Evolutionary conservation across 2,113 vertebrate species (phyloP).

Genomic region (Ceyx melanurus): DNA sequence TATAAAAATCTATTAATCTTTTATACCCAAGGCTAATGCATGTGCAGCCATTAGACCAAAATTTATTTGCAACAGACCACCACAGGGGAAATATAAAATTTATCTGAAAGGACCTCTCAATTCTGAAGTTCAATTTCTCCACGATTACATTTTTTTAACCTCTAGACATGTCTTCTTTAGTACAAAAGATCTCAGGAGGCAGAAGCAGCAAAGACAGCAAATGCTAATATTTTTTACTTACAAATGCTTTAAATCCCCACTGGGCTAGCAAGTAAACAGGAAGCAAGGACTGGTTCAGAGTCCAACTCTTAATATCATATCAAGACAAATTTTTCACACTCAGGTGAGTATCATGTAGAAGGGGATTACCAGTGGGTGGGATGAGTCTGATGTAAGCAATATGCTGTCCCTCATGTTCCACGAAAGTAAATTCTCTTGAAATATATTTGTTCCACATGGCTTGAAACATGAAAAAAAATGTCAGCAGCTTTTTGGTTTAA

Average conservation of each 20-base stretch:
- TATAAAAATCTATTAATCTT: conserved; percentile 24
- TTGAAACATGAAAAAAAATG: background rate
- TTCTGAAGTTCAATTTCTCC: conserved; percentile 46
- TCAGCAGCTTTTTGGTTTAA: background rate
- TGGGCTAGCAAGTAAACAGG: background rate
- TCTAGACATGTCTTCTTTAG: background rate
- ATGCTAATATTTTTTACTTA: conserved; percentile 20
- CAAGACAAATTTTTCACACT: background rate
- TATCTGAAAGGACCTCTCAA: conserved; percentile 46
- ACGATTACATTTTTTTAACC: conserved; percentile 30
- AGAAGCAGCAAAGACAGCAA: background rate
- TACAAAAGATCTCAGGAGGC: background rate
- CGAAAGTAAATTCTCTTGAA: background rate
- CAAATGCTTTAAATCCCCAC: background rate
- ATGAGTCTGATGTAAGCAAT: background rate
- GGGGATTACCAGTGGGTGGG: background rate
- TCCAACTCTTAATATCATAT: background rate
- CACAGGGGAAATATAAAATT: conserved; percentile 44
- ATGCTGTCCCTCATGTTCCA: background rate
- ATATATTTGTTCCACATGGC: background rate
- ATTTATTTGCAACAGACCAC: conserved; percentile 55
- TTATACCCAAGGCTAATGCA: background rate
- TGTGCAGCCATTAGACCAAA: conserved; percentile 14
- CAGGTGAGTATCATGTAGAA: background rate
- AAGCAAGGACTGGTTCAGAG: background rate